Evolutionary conservation across 2,888 invertebrate genomes (phyloP).

Genomic region (Harpalus rufipes): DNA sequence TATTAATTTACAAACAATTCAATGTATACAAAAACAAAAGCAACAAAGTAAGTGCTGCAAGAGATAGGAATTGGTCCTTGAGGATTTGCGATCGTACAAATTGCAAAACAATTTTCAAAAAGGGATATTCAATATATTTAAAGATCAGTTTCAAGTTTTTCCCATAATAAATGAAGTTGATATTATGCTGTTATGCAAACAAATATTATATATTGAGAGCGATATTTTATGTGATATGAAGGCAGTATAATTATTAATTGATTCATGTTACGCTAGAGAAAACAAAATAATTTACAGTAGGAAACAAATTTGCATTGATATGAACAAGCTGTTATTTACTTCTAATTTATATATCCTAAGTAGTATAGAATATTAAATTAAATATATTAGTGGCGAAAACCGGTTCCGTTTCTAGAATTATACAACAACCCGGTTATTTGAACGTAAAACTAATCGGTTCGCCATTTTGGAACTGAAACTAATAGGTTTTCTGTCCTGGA

Average conservation of each 20-base stretch:
- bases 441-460: too few relatives aligned
- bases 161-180: background rate
- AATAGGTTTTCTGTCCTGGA: too few relatives aligned
- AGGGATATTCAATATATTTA: background rate
- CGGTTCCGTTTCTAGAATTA: too few relatives aligned
- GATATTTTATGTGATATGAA: background rate
- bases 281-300: background rate
- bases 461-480: too few relatives aligned
- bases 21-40: background rate
- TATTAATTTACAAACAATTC: slow-evolving; percentile 31
- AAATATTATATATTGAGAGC: background rate
- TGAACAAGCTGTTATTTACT: background rate
- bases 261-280: background rate
- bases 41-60: slow-evolving; percentile 25
- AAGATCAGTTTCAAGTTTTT: too few relatives aligned
- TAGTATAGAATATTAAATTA: too few relatives aligned
- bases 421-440: too few relatives aligned
- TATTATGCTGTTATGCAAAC: background rate
- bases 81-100: background rate
- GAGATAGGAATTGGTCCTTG: slow-evolving; percentile 22
- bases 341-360: too few relatives aligned
- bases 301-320: background rate
- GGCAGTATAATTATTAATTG: background rate
- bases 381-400: too few relatives aligned
- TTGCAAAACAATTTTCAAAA: background rate